These are phyloP conservation scores for Eptesicus fuscus DNA, from an alignment of 2,113 vertebrate genomes.

Conservation along the genomic window DNA sequence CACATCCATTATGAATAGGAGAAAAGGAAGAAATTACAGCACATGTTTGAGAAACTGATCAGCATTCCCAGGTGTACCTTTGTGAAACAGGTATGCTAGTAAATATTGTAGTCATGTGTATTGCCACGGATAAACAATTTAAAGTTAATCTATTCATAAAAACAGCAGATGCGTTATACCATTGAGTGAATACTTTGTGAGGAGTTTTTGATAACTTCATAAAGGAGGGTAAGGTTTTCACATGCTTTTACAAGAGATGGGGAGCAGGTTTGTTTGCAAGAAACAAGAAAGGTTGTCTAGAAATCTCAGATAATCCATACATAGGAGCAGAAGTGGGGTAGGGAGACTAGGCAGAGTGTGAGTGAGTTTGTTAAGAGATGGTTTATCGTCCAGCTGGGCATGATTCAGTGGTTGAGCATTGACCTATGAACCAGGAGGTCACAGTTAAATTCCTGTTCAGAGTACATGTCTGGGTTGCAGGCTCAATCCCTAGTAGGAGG, in stretches of 20 bases:
- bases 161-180: not conserved
- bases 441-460: too few relatives aligned
- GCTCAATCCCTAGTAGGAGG: too few relatives aligned
- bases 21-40: not conserved
- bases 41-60: not conserved
- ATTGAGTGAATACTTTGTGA: not conserved
- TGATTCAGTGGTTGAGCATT: too few relatives aligned
- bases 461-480: too few relatives aligned
- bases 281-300: not conserved
- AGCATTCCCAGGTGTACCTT: not conserved
- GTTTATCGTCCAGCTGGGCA: too few relatives aligned
- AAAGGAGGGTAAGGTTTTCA: not conserved
- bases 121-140: not conserved
- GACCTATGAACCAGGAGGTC: too few relatives aligned
- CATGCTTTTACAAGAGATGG: not conserved
- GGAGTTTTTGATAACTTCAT: not conserved
- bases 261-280: not conserved
- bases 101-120: not conserved
- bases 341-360: not conserved
- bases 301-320: not conserved
- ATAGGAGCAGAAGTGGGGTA: not conserved
- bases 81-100: not conserved
- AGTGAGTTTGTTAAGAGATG: not conserved
- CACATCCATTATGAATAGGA: not conserved
- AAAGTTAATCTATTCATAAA: constrained; percentile 24